phyloP scores from a whole-genome alignment of 2,113 vertebrate genomes.

The Genyomyrus donnyi region DNA sequence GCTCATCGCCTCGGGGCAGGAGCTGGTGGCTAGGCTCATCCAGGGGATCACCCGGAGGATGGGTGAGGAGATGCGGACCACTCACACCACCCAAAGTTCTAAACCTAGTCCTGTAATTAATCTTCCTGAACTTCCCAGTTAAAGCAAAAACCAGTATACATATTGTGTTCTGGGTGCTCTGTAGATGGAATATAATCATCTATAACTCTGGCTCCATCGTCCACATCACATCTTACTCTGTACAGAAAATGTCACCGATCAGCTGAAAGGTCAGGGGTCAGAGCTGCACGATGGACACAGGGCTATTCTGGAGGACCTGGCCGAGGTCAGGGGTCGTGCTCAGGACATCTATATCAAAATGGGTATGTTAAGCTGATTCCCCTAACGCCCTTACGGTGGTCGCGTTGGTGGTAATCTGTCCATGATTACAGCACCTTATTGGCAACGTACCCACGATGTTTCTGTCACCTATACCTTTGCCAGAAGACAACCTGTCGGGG shows the following conservation, averaged over 20 bases:
- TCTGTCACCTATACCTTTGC: neutral
- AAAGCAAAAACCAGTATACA: neutral
- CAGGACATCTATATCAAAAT: constrained; percentile 57
- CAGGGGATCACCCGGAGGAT: constrained; percentile 58
- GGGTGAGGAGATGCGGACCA: constrained; percentile 50
- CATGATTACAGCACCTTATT: neutral
- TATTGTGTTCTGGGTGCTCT: neutral
- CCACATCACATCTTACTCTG: neutral
- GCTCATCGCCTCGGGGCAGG: constrained; percentile 54
- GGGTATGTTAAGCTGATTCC: constrained; percentile 39
- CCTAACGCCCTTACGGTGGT: neutral
- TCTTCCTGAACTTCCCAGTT: neutral
- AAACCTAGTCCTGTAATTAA: neutral
- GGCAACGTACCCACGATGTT: neutral
- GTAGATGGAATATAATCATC: neutral
- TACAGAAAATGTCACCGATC: constrained; percentile 59
- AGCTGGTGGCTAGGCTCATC: constrained; percentile 57
- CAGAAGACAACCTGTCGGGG: constrained; percentile 59
- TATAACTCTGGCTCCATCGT: neutral
- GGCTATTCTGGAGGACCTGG: constrained; percentile 49
- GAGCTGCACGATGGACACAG: constrained; percentile 49
- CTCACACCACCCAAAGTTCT: neutral
- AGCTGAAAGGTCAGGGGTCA: constrained; percentile 48
- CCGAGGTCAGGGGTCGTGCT: constrained; percentile 47
- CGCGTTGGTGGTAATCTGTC: neutral